These are phyloP conservation scores for Philopedon plagiatum DNA, from an alignment of 2,888 invertebrate genomes.

Conservation along the genomic window DNA sequence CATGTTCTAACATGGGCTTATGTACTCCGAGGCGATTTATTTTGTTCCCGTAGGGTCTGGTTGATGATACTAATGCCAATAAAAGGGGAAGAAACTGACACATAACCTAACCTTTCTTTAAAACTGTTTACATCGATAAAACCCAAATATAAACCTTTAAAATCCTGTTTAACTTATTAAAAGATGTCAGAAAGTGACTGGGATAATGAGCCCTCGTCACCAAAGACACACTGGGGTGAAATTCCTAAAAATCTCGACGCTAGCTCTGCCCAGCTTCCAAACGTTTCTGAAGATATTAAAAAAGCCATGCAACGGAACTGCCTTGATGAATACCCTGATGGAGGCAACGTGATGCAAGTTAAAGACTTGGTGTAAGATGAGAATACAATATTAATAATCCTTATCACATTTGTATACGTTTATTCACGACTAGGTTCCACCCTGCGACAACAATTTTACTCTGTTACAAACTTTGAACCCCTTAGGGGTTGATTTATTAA, in stretches of 20 bases:
- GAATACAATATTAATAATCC: background rate
- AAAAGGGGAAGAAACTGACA: too few relatives aligned
- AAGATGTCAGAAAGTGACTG: slow-evolving; percentile 12
- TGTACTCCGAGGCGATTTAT: too few relatives aligned
- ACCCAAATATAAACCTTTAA: background rate
- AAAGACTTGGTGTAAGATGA: slow-evolving; percentile 59
- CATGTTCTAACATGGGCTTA: too few relatives aligned
- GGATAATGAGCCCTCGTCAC: slow-evolving; percentile 14
- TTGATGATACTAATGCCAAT: too few relatives aligned
- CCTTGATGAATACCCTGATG: slow-evolving; percentile 61
- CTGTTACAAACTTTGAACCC: too few relatives aligned
- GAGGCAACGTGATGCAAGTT: slow-evolving; percentile 48
- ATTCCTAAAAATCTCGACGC: slow-evolving; percentile 52
- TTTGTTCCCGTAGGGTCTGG: too few relatives aligned
- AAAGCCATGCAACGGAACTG: slow-evolving; percentile 64
- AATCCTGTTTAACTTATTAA: background rate
- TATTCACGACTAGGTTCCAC: too few relatives aligned
- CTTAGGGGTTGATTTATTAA: too few relatives aligned
- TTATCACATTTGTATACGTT: too few relatives aligned
- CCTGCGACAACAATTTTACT: too few relatives aligned
- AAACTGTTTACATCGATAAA: background rate
- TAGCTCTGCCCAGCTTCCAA: slow-evolving; percentile 54
- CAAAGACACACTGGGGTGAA: slow-evolving; percentile 62
- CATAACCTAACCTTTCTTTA: background rate
- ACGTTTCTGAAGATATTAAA: slow-evolving; percentile 64